Evolutionary conservation across 2,888 invertebrate species (phyloP).

Genomic region (Amblyjoppa proteus): DNA sequence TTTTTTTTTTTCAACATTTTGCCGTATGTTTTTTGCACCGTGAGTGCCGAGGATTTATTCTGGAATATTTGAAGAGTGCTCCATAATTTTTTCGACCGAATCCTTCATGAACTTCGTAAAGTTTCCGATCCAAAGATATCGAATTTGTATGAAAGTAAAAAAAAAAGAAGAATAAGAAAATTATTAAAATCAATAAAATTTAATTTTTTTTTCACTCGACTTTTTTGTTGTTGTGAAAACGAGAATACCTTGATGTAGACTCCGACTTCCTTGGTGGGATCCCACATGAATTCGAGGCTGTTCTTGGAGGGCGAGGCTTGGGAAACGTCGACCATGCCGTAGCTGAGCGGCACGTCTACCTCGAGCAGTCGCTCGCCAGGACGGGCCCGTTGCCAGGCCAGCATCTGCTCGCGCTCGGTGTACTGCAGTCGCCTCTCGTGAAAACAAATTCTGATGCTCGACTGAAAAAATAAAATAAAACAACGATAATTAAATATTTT

Average conservation of each 20-base stretch:
- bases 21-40: no score
- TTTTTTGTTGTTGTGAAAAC: neutral
- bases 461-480: slow-evolving; percentile 86
- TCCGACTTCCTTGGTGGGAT: slow-evolving; percentile 98
- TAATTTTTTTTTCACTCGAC: neutral
- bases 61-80: no score
- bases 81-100: no score
- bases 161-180: neutral
- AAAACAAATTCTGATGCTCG: slow-evolving; percentile 96
- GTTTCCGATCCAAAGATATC: no score
- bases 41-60: no score
- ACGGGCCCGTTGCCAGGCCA: slow-evolving; percentile 95
- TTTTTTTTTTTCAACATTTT: no score
- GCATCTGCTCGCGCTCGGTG: slow-evolving; percentile 97
- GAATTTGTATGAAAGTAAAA: no score
- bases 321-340: slow-evolving; percentile 94
- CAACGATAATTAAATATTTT: neutral
- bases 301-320: slow-evolving; percentile 91
- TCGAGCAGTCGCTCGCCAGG: slow-evolving; percentile 97
- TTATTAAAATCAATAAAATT: neutral
- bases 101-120: no score
- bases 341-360: slow-evolving; percentile 96
- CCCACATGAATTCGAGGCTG: slow-evolving; percentile 96
- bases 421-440: slow-evolving; percentile 98
- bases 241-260: slow-evolving; percentile 94